Percentiles rank a stretch among this genome's conserved stretches.
Evolutionary conservation across 2,797 vertebrate species (phyloP).

Genomic region (Coccyzus lansbergi): DNA sequence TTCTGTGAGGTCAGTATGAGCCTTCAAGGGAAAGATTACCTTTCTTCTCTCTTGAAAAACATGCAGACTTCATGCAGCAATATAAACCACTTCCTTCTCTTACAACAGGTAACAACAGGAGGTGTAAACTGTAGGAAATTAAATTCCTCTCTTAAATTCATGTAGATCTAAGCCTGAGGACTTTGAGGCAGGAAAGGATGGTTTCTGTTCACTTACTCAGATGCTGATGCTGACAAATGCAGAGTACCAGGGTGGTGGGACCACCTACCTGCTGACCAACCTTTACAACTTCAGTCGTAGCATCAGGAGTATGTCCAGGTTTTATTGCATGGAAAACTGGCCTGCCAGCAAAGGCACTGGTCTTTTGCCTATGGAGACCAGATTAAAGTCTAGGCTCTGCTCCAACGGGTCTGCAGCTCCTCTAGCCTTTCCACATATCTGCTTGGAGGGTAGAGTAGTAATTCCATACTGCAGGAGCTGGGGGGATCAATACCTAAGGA

Average conservation of each 20-base stretch:
- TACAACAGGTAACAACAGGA: background rate
- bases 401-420: background rate
- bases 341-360: background rate
- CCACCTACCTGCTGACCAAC: background rate
- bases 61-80: background rate
- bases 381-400: background rate
- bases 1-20: background rate
- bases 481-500: background rate
- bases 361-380: background rate
- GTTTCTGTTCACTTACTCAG: background rate
- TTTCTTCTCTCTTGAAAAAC: background rate
- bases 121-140: background rate
- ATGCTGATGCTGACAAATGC: background rate
- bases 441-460: background rate
- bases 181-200: background rate
- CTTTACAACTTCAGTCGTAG: background rate
- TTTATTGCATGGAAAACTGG: background rate
- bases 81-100: background rate
- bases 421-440: background rate
- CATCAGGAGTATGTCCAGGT: accelerated
- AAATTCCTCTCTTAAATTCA: background rate
- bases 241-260: background rate
- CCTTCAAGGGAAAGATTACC: background rate
- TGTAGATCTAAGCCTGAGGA: background rate
- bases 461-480: background rate